These are phyloP conservation scores for Lomographa bimaculata DNA, from an alignment of 2,888 invertebrate species.

Conservation along the genomic window DNA sequence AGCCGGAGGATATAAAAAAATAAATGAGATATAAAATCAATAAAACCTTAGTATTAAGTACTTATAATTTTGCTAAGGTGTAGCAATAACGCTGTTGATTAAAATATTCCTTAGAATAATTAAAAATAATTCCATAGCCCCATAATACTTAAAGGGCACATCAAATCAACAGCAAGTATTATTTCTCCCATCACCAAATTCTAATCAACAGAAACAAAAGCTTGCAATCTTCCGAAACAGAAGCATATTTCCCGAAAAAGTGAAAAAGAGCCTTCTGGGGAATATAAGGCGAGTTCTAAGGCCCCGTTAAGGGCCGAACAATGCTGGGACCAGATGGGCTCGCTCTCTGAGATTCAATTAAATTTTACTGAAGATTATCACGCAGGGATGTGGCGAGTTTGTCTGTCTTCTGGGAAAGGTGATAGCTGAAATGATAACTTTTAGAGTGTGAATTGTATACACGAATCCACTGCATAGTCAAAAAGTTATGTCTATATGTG, in stretches of 20 bases:
- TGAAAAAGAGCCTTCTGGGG: slow-evolving; percentile 48
- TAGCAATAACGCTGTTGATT: too few species aligned
- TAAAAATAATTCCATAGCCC: too few species aligned
- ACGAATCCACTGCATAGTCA: too few species aligned
- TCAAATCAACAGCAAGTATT: slow-evolving; percentile 22
- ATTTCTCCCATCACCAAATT: slow-evolving; percentile 28
- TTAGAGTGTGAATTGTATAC: too few species aligned
- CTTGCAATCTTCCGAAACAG: slow-evolving; percentile 33
- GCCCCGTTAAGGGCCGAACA: slow-evolving; percentile 41
- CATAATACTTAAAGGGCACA: not conserved
- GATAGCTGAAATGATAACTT: not conserved
- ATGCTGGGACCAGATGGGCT: slow-evolving; percentile 69
- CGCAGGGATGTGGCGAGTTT: slow-evolving; percentile 53
- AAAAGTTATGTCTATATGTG: too few species aligned
- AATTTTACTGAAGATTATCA: slow-evolving; percentile 83
- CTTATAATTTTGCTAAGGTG: too few species aligned
- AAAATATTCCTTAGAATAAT: too few species aligned
- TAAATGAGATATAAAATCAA: too few species aligned
- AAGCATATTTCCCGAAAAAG: slow-evolving; percentile 45
- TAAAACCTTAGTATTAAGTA: too few species aligned
- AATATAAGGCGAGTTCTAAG: slow-evolving; percentile 41
- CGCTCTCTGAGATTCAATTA: slow-evolving; percentile 76
- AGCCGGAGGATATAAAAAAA: too few species aligned
- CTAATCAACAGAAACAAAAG: slow-evolving; percentile 32
- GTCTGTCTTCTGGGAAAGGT: slow-evolving; percentile 28